These are phyloP conservation scores for Toxotes chatareus DNA, from an alignment of 2,113 vertebrate genomes.

Conservation along the genomic window DNA sequence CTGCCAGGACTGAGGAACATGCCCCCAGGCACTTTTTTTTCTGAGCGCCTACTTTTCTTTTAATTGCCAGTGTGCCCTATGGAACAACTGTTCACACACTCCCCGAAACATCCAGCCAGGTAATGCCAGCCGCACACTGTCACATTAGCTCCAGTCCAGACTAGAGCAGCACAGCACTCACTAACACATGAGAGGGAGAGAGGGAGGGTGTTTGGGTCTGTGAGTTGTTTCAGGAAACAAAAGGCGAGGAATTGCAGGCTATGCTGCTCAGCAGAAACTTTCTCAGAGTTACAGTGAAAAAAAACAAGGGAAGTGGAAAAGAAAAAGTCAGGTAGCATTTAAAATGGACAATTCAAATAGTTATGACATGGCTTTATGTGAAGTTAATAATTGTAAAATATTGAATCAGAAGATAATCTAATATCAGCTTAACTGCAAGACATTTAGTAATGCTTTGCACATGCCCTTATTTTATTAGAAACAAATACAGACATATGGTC, in stretches of 20 bases:
- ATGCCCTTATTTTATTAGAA: conserved; percentile 75
- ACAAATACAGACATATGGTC: conserved; percentile 73
- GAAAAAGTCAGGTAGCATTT: conserved; percentile 39
- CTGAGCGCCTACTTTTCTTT: conserved; percentile 75
- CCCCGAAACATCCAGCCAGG: conserved; percentile 69
- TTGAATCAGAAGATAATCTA: conserved; percentile 48
- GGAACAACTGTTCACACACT: conserved; percentile 76
- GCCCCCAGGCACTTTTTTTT: conserved; percentile 74
- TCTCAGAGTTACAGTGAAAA: conserved; percentile 30
- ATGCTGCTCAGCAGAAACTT: conserved; percentile 69
- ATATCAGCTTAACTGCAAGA: conserved; percentile 51
- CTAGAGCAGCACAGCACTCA: conserved; percentile 55
- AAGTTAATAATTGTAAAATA: conserved; percentile 49
- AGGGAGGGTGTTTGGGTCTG: conserved; percentile 37
- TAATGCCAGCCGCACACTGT: conserved; percentile 74
- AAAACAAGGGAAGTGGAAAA: conserved; percentile 19
- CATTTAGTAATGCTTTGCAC: conserved; percentile 64
- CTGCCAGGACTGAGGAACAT: conserved; percentile 81
- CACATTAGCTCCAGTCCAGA: conserved; percentile 68
- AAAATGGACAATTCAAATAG: conserved; percentile 39
- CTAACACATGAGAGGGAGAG: conserved; percentile 51
- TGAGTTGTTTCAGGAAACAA: conserved; percentile 74
- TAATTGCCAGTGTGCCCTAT: conserved; percentile 80
- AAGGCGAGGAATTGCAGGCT: conserved; percentile 58
- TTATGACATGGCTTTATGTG: conserved; percentile 26